Evolutionary conservation across 1,140 invertebrate genomes (phyloP), one percentile per base, ranked within the genome.

Genomic region (Leptopilina boulardi): DNA sequence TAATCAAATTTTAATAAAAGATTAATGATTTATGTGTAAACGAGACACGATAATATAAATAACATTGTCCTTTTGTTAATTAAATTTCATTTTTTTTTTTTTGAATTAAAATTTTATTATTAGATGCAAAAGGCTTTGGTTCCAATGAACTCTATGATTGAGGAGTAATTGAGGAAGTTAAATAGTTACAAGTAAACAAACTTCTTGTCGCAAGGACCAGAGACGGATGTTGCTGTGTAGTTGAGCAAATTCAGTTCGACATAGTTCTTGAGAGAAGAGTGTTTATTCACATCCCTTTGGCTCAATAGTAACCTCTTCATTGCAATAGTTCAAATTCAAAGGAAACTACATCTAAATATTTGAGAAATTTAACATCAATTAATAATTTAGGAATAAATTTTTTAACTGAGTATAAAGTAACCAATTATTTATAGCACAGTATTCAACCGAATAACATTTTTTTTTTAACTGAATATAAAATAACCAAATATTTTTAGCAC

Each of bases 231-330:
- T 54, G 0, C 19, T 19, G 9, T 23, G 51, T 54, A 54, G 51
- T 54, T 21, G 51, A 54, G 51, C 19, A 54, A 54, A 51, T 51
- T 51, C n/a, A 54, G 51, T 54, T 54, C 13, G 18, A 13, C n/a
- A 54, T 54, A 54, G 51, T 54, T 54, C 51, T 21, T 19, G 18
- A 54, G 19, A 19, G n/a, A n/a, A 19, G 5, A 54, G 18, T 54
- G 51, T 19, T 0, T 54, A 23, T 54, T n/a, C 51, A 21, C n/a
- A 23, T 3, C n/a, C 19, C 51, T 54, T 54, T 54, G 10, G 51
- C 8, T 54, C 9, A 4, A 54, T 54, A 19, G 51, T 18, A 54
- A 54, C 18, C 51, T 19, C 51, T 54, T 54, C 51, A 54, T 54
- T 19, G 51, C 18, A 5, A 54, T 21, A 19, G 51, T 54, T 54